phyloP scores from a whole-genome alignment of 2,797 vertebrate genomes.

The Molossus molossus region DNA sequence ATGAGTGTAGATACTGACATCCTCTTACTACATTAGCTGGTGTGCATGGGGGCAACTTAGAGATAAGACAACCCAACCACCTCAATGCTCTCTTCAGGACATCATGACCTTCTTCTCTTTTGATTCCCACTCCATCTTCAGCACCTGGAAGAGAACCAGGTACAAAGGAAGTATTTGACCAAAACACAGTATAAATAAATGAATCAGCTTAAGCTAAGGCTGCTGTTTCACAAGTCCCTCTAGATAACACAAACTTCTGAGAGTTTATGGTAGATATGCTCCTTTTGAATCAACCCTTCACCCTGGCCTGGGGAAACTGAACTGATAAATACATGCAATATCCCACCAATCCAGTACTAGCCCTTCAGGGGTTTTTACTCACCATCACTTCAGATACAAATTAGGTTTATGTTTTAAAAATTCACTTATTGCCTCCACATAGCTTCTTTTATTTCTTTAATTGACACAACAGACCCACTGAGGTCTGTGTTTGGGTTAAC shows the following conservation, averaged over 20 bases:
- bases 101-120: neutral
- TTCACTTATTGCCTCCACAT: neutral
- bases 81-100: neutral
- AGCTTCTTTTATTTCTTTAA: constrained; percentile 12
- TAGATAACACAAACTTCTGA: neutral
- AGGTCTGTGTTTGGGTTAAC: neutral
- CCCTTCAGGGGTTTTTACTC: neutral
- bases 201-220: neutral
- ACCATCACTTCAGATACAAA: neutral
- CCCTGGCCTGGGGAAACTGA: neutral
- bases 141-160: neutral
- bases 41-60: neutral
- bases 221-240: neutral
- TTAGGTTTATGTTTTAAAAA: constrained; percentile 1
- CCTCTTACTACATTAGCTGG: neutral
- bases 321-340: neutral
- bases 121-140: neutral
- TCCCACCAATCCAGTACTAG: neutral
- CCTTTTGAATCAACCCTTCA: neutral
- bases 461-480: neutral
- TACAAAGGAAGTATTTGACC: neutral
- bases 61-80: neutral
- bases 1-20: neutral
- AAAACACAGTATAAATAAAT: neutral
- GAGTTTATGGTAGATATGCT: neutral